Base-by-base conservation (phyloP, 2,888 invertebrate species). In the Agrotis segetum region DNA sequence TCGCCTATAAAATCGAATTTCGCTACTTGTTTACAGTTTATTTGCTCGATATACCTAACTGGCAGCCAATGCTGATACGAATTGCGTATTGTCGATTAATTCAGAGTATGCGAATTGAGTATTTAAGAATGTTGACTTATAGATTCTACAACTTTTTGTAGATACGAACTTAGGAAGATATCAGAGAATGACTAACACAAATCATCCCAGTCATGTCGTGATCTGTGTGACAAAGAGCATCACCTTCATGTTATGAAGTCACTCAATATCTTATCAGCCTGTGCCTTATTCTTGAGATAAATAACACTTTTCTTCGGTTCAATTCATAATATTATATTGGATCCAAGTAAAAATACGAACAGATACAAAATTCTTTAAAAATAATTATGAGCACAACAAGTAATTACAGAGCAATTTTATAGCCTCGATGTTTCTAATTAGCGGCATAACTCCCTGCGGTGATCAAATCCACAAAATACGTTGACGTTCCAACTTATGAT, bases 241-340 rank as follows among this genome's bases (percentile, higher is more conserved):
- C 94, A 93, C 93, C 93, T 94, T 91, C 89, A 86, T 86, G 87
- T 87, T 88, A 90, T 89, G 88, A 89, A 91, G 91, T 91, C 91
- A 89, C 81, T 85, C 80, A 84, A 88, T 94, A 94, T 93, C 94
- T 95, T 95, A 95, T 95, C 95, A 85, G 85, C 85, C 87, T 87
- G 86, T 86, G 91, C 87, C 89, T 92, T 89, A 85, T 87, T 85
- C 87, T 85, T 81, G 88, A 88, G 94, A 95, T 95, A 94, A 90
- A 85, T 85, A 87, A 87, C 83, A 89, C 86, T 89, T 91, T 90
- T 89, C 87, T 87, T 88, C 85, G 76, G 85, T 84, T 74, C 77
- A 87, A 82, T 84, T 85, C 70, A 81, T 77, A 87, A 87, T 89
- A 89, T 89, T 88, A 66, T 59, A 74, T 66, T 75, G 62, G 44